Base-by-base conservation (phyloP, 2,113 vertebrate species). In the Eulacestoma nigropectus region DNA sequence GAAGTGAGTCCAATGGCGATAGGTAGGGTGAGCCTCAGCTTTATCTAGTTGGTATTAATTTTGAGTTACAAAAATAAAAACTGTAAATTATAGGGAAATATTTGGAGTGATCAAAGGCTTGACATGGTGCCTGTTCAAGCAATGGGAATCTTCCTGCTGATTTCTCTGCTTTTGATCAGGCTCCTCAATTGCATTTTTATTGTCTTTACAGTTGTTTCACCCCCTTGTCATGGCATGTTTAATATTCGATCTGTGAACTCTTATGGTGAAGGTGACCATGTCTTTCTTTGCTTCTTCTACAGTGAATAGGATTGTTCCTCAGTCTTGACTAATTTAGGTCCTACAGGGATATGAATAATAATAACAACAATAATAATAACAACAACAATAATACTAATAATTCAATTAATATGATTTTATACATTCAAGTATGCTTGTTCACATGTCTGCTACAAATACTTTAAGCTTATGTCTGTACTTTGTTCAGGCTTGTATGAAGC, bases 1-100 rank as follows among this genome's bases (percentile, higher is more conserved):
- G 67, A 49, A 76, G 2, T 13, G 5, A 41, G 46, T 49, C 3
- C 3, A 67, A 30, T 35, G 39, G 20, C 0, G 0, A 55, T 70
- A 13, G 21, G 42, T 47, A 21, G 26, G 11, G 14, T 44, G 52
- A 82, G 26, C 26, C 25, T 44, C 42, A 37, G 35, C 79, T 89
- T 78, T n/a, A 5, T 65, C 60, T 41, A 44, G 35, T 13, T 64
- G 35, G 3, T 84, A 4, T 59, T 90, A 62, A 39, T 39, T 39
- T 6, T 53, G 59, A 73, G 29, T 81, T 64, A 44, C 4, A 44
- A 72, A 89, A 41, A 53, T 53, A 50, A 83, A 68, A 60, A 3
- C 20, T 50, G 4, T 47, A 80, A 53, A 46, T 37, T 8, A 27
- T 9, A 26, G 8, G 5, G 60, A 84, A 87, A 67, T 47, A 89